phyloP scores from a whole-genome alignment of 2,888 invertebrate genomes.

The Rotaria magnacalcarata region DNA sequence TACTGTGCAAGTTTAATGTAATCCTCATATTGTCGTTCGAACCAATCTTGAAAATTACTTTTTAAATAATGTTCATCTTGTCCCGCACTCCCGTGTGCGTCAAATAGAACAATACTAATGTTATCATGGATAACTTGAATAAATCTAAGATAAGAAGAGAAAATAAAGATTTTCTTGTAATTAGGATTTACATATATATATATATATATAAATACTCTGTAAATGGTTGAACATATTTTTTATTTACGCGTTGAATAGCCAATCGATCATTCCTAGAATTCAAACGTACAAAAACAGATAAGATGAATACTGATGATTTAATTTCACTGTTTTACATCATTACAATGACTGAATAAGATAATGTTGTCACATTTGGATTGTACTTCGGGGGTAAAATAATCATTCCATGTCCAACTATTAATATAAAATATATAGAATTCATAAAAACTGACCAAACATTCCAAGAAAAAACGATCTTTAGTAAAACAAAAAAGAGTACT shows the following conservation, averaged over 20 bases:
- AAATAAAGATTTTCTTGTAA: neutral
- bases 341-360: constrained; percentile 16
- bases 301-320: too few species aligned
- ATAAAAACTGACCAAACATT: too few species aligned
- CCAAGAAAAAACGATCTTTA: too few species aligned
- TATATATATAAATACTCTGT: neutral
- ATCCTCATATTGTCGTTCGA: constrained; percentile 6
- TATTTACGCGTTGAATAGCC: constrained; percentile 6
- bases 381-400: constrained; percentile 9
- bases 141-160: neutral
- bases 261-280: neutral
- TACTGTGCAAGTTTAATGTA: constrained; percentile 22
- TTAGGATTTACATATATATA: neutral
- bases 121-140: neutral
- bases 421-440: neutral
- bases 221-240: neutral
- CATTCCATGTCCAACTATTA: constrained; percentile 4
- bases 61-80: constrained; percentile 35
- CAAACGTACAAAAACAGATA: neutral
- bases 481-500: too few species aligned
- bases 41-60: neutral
- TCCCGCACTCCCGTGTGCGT: neutral
- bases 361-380: neutral
- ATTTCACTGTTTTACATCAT: neutral
- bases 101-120: neutral